Conservation (phyloP, 1,140 invertebrate species). For the Meloidogyne chitwoodi region DNA sequence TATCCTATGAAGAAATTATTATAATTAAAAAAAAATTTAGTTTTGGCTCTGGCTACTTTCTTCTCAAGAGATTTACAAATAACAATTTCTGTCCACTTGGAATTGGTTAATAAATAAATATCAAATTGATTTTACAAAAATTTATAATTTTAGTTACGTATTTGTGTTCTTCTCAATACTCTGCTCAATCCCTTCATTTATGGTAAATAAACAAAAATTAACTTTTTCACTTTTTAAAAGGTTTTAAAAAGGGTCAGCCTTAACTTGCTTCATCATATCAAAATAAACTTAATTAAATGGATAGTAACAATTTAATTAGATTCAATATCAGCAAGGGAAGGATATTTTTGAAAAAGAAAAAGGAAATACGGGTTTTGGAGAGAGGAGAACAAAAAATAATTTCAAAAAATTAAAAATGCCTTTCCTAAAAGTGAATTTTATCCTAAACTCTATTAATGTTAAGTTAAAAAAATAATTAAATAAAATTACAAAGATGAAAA, state of each 20-base stretch:
- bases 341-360: too few species aligned
- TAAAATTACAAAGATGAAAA: too few species aligned
- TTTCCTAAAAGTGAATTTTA: too few species aligned
- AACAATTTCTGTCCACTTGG: conserved; percentile 41
- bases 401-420: too few species aligned
- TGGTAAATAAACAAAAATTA: conserved; percentile 13
- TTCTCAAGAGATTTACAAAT: conserved; percentile 42
- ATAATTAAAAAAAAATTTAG: conserved; percentile 2
- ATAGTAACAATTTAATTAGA: too few species aligned
- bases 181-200: conserved; percentile 50
- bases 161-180: conserved; percentile 47
- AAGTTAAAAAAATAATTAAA: too few species aligned
- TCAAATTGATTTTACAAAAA: background rate
- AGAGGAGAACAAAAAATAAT: too few species aligned
- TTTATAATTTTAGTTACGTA: background rate
- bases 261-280: background rate
- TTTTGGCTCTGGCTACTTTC: conserved; percentile 40
- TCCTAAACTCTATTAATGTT: too few species aligned
- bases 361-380: too few species aligned
- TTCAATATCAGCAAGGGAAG: too few species aligned
- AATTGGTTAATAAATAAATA: conserved; percentile 18
- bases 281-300: too few species aligned
- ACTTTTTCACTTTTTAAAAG: background rate
- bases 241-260: conserved; percentile 9
- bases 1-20: background rate